Evolutionary conservation across 2,797 vertebrate species (phyloP), one percentile per base, ranked within the genome.

Genomic region (Miichthys miiuy): DNA sequence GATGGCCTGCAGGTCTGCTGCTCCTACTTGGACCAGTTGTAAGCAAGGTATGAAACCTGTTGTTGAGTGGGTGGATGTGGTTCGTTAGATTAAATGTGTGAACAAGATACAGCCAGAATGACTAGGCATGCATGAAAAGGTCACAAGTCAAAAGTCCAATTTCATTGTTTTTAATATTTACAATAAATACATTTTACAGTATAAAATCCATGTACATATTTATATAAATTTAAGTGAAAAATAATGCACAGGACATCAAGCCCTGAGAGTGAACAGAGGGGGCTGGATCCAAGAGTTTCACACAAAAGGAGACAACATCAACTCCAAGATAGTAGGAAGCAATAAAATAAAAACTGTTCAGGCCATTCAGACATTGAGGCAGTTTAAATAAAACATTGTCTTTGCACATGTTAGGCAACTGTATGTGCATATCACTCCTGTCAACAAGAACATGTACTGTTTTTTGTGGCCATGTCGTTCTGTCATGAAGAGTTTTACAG

Each of bases 131-230:
- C 47, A 54, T 46, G 14, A 20, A 25, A 66, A 79, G 23, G 48
- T 63, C 55, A 21, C 27, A 46, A 79, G 61, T 42, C 75, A 55
- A 57, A 63, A 1, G 12, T 84, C 88, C 30, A 89, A 86, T 92
- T 94, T 92, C 90, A 88, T 89, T 93, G 72, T 86, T 91, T 92
- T 96, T 96, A 96, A 94, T 97, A 97, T 98, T 95, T 97, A 97
- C 96, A 98, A 94, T 95, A 96, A 96, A 96, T 97, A 97, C 95
- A 95, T 96, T 94, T 96, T 95, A 95, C 96, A 97, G 95, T 97
- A 97, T 95, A 96, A 96, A 96, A 95, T 93, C 88, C 95, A 95
- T 96, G 92, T 96, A 95, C 94, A 95, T 91, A 90, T 90, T 93
- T 91, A 95, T 95, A 96, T 92, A 93, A 95, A 95, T 93, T 91